Conservation (phyloP, 2,797 vertebrate genomes). For the Australoheros facetus region DNA sequence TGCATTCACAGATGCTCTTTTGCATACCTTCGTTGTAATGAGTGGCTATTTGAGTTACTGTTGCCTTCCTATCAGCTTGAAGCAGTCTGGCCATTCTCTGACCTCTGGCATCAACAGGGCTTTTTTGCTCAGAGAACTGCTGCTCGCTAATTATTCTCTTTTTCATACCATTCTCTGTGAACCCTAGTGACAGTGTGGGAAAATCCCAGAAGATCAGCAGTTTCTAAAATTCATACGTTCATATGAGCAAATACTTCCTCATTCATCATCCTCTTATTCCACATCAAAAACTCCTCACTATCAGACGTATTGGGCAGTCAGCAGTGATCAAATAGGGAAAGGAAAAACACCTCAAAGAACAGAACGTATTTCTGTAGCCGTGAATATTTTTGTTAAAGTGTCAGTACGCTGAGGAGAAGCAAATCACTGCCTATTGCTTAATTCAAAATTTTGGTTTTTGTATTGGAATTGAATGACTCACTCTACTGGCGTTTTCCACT, state of each 20-base stretch:
- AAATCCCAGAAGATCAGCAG: neutral
- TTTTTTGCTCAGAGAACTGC: neutral
- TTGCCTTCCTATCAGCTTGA: rapidly evolving
- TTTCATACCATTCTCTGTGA: neutral
- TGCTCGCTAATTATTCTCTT: neutral
- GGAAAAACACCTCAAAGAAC: neutral
- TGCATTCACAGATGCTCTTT: neutral
- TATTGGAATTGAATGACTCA: slow-evolving; percentile 25
- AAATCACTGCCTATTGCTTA: neutral
- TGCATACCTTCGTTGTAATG: rapidly evolving
- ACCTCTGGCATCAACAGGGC: rapidly evolving
- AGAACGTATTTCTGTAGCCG: no score
- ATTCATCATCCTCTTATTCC: neutral
- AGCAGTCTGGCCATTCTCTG: neutral
- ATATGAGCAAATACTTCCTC: no score
- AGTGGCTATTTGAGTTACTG: neutral
- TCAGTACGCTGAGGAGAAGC: neutral
- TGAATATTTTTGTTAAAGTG: neutral
- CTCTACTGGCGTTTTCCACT: neutral
- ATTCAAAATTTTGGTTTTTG: neutral
- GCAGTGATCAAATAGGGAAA: neutral
- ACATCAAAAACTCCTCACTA: neutral
- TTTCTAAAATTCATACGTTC: neutral
- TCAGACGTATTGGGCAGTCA: neutral
- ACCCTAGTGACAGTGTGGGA: neutral